Conservation (phyloP, 1,140 invertebrate genomes). For the Homarus americanus region DNA sequence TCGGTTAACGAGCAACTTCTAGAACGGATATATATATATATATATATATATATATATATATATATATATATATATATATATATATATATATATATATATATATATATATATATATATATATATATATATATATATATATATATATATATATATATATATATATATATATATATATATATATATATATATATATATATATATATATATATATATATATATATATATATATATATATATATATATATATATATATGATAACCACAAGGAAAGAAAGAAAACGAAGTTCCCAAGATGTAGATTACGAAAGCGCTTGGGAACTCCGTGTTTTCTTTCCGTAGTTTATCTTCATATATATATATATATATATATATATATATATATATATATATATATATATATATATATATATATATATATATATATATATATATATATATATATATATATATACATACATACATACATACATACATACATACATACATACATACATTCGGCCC, state of each 20-base stretch:
- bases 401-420: not conserved
- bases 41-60: not conserved
- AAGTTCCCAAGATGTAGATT: too few relatives aligned
- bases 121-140: constrained; percentile 28
- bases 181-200: constrained; percentile 49
- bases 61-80: constrained; percentile 40
- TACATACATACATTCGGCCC: too few relatives aligned
- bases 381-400: not conserved
- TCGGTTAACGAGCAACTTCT: too few relatives aligned
- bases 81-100: constrained; percentile 36
- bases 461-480: too few relatives aligned
- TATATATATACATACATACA: not conserved
- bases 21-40: not conserved
- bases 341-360: not conserved
- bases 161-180: constrained; percentile 49
- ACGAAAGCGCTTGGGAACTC: too few relatives aligned
- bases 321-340: too few relatives aligned
- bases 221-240: not conserved
- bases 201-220: constrained; percentile 36
- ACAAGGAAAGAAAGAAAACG: too few relatives aligned
- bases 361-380: not conserved
- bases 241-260: too few relatives aligned
- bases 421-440: not conserved
- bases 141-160: constrained; percentile 47
- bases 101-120: constrained; percentile 25